phyloP scores from a whole-genome alignment of 53 echinoderm and acorn worm genomes.

The Paracentrotus lividus region DNA sequence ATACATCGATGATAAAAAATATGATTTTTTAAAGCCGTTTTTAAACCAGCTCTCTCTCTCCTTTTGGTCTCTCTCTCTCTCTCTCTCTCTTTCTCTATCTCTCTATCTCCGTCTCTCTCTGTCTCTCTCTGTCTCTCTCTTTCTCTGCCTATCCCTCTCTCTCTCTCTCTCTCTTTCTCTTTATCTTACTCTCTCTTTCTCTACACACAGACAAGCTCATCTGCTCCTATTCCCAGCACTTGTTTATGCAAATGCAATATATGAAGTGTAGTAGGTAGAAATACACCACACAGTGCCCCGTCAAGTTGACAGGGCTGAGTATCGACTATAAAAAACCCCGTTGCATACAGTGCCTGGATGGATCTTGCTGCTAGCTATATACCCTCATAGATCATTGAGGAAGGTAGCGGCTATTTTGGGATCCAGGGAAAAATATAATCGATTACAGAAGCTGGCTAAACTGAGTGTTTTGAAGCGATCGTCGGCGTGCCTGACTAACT shows the following conservation, averaged over 20 bases:
- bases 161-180: neutral
- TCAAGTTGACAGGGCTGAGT: neutral
- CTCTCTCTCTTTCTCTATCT: neutral
- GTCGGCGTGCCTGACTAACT: neutral
- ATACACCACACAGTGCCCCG: neutral
- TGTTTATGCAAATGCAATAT: neutral
- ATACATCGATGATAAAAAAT: neutral
- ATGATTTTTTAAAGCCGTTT: neutral
- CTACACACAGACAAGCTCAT: neutral
- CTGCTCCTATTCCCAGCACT: neutral
- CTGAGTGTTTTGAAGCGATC: neutral
- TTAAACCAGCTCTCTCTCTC: neutral
- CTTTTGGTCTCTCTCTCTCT: neutral
- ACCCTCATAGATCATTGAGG: slow-evolving; percentile 14
- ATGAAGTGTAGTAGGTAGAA: neutral
- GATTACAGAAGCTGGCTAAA: slow-evolving; percentile 23
- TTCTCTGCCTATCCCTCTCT: neutral
- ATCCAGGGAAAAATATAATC: slow-evolving; percentile 37
- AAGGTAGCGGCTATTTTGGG: slow-evolving; percentile 25
- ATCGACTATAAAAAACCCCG: slow-evolving; percentile 11
- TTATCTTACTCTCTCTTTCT: neutral
- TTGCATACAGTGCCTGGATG: neutral
- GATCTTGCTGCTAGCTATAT: neutral
- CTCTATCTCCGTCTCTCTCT: neutral
- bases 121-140: neutral